Base-by-base conservation (phyloP, 2,797 vertebrate species). In the Centroberyx gerrardi region DNA sequence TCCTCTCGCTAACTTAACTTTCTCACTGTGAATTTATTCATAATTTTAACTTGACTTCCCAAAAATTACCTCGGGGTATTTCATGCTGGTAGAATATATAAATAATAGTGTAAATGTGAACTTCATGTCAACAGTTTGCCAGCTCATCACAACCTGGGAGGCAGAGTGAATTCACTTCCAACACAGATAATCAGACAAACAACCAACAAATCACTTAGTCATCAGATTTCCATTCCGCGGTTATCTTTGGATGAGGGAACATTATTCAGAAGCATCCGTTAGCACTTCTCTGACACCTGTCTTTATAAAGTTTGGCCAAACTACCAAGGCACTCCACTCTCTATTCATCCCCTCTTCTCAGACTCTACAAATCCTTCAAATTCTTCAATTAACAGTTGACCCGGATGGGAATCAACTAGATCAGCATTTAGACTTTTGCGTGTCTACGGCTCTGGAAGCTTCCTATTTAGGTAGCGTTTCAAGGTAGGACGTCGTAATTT, bases 21-120 rank as follows among this genome's bases (percentile, higher is more conserved):
- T 27, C 55, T 60, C 44, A 28, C 17, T 27, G 13, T 68, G 27
- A 49, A 68, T 68, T 14, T 5, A 44, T 54, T 38, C 48, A 40
- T 4, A 15, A 44, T 44, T 12, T 44, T 40, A 27, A 42, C 38
- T 44, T 17, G n/a, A 36, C 54, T 56, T 48, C 14, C 40, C 22
- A 27, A 68, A 58, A 68, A 3, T 46, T 22, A 48, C 40, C 40
- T 33, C 9, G 15, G 28, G 49, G n/a, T 48, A 31, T 68, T 58
- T 48, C 15, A 22, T 68, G 28, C 53, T 22, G 10, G 27, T 55
- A 15, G 42, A 58, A 18, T 48, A 48, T 48, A 58, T 42, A 58
- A 68, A 58, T 33, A 68, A 38, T 28, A 53, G 33, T 27, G 14
- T 38, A 10, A 10, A 40, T 15, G 46, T 36, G 22, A 15, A 44